Base-by-base conservation (phyloP, 2,113 vertebrate genomes). In the Tragelaphus buxtoni region DNA sequence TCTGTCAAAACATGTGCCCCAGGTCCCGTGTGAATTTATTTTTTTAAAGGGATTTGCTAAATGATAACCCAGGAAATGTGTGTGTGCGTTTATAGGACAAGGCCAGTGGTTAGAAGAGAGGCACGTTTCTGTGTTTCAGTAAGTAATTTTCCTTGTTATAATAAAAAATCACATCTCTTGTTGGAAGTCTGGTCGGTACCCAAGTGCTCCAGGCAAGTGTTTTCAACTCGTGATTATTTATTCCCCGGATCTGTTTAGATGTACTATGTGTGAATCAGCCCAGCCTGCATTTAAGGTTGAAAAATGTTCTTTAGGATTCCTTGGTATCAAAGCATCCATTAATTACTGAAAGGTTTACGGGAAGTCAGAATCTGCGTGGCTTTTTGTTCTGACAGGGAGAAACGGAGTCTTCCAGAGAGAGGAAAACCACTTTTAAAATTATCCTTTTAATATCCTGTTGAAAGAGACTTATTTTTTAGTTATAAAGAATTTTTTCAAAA, bases 161-260 rank as follows among this genome's bases (percentile, higher is more conserved):
- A 97, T 98, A 98, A 98, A 98, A 95, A 98, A 98, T 98, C 95
- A 77, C 97, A 97, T 97, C 92, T 76, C 97, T 98, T 95, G 95
- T 97, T 97, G 90, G 90, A 94, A 97, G 74, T 98, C 97, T 97
- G 95, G 96, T 98, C 97, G 98, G 96, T 98, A 90, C 97, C 98
- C 97, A 98, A 97, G 94, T 97, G 97, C 98, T 98, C 97, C 20
- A 0, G 30, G 98, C 97, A 98, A 98, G 97, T 97, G 98, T 98
- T 97, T 98, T 97, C 97, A 96, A 95, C 97, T 97, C 95, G 55
- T 97, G 98, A 98, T 98, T 98, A 98, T 98, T 98, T 98, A 98
- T 98, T 98, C 98, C 97, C 85, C 77, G 81, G 97, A 98, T 98
- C 96, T 91, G 98, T 97, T 96, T 97, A 95, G 97, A 97, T 97